Conservation (phyloP, 2,113 vertebrate genomes). For the Upupa epops region DNA sequence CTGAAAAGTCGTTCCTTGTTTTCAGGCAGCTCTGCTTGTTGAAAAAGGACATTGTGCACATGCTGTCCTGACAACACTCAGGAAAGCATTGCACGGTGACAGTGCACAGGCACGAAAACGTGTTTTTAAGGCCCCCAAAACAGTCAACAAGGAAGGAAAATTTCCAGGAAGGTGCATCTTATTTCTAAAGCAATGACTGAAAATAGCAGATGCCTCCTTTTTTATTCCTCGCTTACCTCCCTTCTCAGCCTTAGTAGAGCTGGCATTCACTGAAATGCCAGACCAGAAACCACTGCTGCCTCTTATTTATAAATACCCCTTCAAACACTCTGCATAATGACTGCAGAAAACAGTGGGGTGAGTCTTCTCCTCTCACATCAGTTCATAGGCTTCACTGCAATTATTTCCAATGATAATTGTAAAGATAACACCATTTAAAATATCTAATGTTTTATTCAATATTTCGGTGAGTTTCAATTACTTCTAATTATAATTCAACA, state of each 20-base stretch:
- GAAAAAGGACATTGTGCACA: neutral
- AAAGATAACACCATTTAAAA: slow-evolving; percentile 73
- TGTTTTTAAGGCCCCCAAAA: neutral
- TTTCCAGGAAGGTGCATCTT: neutral
- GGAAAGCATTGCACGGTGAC: neutral
- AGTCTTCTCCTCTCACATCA: neutral
- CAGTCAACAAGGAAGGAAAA: neutral
- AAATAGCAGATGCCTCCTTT: neutral
- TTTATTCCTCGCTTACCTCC: neutral
- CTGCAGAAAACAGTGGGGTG: neutral
- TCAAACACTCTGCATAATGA: neutral
- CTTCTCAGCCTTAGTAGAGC: neutral
- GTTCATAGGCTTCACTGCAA: slow-evolving; percentile 26
- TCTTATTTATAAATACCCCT: slow-evolving; percentile 1
- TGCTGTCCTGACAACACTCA: neutral
- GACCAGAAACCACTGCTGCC: neutral
- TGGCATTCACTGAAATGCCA: neutral
- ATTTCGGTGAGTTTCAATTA: slow-evolving; percentile 75
- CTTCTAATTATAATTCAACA: slow-evolving; percentile 77
- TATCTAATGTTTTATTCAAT: slow-evolving; percentile 82
- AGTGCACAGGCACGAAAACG: neutral
- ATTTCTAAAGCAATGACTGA: neutral
- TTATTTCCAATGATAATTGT: slow-evolving; percentile 69
- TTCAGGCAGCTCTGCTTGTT: neutral
- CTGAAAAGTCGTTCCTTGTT: neutral